phyloP scores from a whole-genome alignment of 2,888 invertebrate genomes.

The Leistus spinibarbis region DNA sequence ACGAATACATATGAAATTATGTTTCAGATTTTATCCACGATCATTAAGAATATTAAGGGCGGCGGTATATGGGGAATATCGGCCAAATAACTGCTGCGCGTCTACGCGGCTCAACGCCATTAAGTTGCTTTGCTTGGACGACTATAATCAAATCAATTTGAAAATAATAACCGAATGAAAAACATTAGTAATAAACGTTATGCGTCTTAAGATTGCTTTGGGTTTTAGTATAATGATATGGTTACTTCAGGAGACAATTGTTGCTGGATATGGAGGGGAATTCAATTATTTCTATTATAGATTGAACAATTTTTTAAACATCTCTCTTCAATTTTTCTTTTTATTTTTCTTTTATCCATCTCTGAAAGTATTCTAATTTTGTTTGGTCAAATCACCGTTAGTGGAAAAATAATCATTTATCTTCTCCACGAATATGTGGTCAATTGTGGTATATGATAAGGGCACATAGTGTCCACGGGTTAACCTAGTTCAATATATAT shows the following conservation, averaged over 20 bases:
- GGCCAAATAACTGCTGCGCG: conserved; percentile 54
- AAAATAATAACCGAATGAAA: conserved; percentile 31
- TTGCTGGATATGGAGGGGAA: not conserved
- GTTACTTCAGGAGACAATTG: conserved; percentile 8
- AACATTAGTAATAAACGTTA: conserved; percentile 31
- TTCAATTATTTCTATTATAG: not conserved
- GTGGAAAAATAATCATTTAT: no score
- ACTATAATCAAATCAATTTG: conserved; percentile 39
- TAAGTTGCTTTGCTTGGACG: conserved; percentile 8
- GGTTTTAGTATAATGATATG: conserved; percentile 6
- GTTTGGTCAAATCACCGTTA: no score
- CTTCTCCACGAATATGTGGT: no score
- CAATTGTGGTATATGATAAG: no score
- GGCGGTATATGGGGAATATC: conserved; percentile 55
- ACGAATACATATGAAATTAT: conserved; percentile 57
- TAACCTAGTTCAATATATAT: no score
- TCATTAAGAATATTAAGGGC: conserved; percentile 59
- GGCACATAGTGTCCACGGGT: no score
- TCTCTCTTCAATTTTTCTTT: no score
- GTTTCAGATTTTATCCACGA: conserved; percentile 58
- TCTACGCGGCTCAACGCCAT: conserved; percentile 47
- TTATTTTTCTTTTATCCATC: no score
- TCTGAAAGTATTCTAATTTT: no score
- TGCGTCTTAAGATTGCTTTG: conserved; percentile 34
- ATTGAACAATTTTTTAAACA: no score